A percentile compares a stretch with the other conserved stretches of the same genome.
These are phyloP conservation scores for Stegastes partitus DNA, from an alignment of 2,113 vertebrate genomes.

Conservation along the genomic window DNA sequence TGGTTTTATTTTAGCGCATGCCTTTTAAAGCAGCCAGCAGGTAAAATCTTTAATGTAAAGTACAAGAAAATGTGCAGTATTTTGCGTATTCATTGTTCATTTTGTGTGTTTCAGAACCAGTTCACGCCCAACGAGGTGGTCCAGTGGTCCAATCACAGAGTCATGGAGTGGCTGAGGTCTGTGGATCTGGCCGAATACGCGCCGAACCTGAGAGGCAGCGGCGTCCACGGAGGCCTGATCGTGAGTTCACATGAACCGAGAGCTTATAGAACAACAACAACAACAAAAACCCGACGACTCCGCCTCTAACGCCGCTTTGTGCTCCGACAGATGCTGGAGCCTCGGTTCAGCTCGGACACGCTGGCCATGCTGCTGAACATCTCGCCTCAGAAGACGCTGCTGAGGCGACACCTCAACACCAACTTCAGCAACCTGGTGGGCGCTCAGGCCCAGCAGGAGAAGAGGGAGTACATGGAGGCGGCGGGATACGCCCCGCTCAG, in stretches of 20 bases:
- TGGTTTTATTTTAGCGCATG: too few species aligned
- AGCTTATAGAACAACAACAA: not conserved
- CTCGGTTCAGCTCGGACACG: slow-evolving; percentile 92
- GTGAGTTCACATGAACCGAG: slow-evolving; percentile 83
- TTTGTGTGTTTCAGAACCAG: slow-evolving; percentile 82
- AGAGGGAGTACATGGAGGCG: slow-evolving; percentile 90
- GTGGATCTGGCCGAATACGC: slow-evolving; percentile 98
- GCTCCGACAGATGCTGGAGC: slow-evolving; percentile 90
- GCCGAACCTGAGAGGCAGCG: slow-evolving; percentile 97
- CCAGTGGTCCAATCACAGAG: slow-evolving; percentile 98
- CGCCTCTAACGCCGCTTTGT: not conserved
- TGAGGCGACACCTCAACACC: slow-evolving; percentile 93
- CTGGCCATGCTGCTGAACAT: slow-evolving; percentile 97
- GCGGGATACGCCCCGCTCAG: slow-evolving; percentile 88
- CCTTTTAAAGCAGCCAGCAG: too few species aligned
- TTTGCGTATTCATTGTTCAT: too few species aligned
- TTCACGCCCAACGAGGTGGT: slow-evolving; percentile 90
- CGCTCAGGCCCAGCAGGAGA: slow-evolving; percentile 91
- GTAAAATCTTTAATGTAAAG: too few species aligned
- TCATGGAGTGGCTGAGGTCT: slow-evolving; percentile 98
- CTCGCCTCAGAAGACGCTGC: slow-evolving; percentile 94
- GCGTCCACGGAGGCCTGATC: slow-evolving; percentile 95
- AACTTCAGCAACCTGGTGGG: slow-evolving; percentile 93
- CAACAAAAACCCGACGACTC: not conserved
- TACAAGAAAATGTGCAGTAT: too few species aligned